Conservation (phyloP, 2,113 vertebrate genomes). For the Nothocercus nigrocapillus region DNA sequence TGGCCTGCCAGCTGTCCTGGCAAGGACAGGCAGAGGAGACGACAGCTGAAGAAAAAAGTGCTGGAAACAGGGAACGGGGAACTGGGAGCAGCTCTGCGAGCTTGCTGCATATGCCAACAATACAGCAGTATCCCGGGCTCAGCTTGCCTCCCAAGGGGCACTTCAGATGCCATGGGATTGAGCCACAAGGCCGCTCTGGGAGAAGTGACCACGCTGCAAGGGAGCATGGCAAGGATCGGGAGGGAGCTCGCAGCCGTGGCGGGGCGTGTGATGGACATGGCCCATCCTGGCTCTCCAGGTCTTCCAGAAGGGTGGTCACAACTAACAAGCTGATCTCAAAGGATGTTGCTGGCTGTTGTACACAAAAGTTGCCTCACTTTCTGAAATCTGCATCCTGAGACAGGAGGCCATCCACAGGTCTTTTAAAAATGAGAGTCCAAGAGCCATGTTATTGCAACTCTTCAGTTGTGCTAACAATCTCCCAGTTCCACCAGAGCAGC, state of each 20-base stretch:
- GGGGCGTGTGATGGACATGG: too few species aligned
- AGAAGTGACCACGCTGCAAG: not conserved
- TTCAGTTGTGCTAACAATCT: not conserved
- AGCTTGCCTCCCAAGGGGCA: slow-evolving; percentile 17
- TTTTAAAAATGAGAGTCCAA: not conserved
- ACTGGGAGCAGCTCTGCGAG: not conserved
- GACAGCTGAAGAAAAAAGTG: not conserved
- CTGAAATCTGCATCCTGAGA: not conserved
- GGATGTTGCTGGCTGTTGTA: not conserved
- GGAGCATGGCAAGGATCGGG: not conserved
- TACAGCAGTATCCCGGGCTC: not conserved
- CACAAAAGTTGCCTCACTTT: not conserved
- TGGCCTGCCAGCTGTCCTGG: not conserved
- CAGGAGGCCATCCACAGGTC: not conserved
- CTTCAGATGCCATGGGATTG: not conserved
- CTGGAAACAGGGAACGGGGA: not conserved
- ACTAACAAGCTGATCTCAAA: not conserved
- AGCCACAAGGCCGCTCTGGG: not conserved
- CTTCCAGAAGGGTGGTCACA: not conserved
- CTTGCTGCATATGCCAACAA: not conserved
- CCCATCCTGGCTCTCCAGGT: not conserved
- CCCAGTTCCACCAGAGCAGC: not conserved
- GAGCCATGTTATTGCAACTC: not conserved
- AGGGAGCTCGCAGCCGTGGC: not conserved
- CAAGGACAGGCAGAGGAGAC: not conserved